Conservation (phyloP, 2,113 vertebrate genomes). For the Aplodontia rufa region DNA sequence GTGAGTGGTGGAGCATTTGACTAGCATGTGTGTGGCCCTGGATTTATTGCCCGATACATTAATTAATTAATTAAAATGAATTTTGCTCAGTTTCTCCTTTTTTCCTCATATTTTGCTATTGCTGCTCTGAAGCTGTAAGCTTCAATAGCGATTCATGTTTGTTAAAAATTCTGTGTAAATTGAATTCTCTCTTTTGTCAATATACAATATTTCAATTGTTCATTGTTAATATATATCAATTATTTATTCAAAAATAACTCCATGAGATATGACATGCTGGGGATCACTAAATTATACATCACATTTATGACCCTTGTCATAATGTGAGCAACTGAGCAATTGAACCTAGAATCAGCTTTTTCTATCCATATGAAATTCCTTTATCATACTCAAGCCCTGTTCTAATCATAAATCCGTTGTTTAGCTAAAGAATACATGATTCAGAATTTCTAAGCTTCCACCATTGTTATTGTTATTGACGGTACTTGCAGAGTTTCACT, state of each 20-base stretch:
- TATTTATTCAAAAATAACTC: background rate
- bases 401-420: background rate
- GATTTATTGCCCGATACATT: too few relatives aligned
- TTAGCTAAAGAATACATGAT: background rate
- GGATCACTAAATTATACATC: conserved; percentile 8
- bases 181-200: background rate
- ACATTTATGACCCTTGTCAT: background rate
- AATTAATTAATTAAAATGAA: too few relatives aligned
- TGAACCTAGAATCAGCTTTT: background rate
- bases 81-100: background rate
- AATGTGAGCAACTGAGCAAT: background rate
- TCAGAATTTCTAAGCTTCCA: conserved; percentile 20
- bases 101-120: background rate
- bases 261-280: background rate
- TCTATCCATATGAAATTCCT: background rate
- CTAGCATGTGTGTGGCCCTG: too few relatives aligned
- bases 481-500: background rate
- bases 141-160: background rate
- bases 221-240: background rate
- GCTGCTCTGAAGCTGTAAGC: background rate
- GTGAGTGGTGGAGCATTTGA: background rate
- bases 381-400: background rate
- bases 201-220: background rate
- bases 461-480: conserved; percentile 34
- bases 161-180: background rate